Evolutionary conservation across 2,888 invertebrate species (phyloP).

Genomic region (Laothoe populi): DNA sequence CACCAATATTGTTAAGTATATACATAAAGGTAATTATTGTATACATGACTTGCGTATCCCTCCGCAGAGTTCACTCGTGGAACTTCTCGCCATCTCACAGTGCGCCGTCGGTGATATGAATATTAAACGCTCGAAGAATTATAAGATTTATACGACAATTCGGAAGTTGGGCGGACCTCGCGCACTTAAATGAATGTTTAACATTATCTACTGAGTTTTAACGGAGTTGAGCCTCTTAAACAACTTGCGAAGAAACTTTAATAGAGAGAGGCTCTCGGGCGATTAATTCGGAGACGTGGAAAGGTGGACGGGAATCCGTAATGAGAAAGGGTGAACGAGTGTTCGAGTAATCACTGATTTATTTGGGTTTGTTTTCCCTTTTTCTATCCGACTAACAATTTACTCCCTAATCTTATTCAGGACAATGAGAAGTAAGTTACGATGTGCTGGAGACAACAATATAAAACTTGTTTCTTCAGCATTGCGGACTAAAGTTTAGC

Average conservation of each 20-base stretch:
- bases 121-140: slow-evolving; percentile 83
- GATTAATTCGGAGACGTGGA: slow-evolving; percentile 80
- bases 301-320: slow-evolving; percentile 79
- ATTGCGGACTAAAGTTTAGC: no score
- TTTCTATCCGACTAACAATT: neutral
- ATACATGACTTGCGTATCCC: slow-evolving; percentile 8
- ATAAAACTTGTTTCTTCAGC: no score
- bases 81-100: slow-evolving; percentile 45
- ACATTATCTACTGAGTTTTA: slow-evolving; percentile 82
- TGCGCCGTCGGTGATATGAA: slow-evolving; percentile 74
- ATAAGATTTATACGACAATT: slow-evolving; percentile 81
- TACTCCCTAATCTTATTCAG: neutral
- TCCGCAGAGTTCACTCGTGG: slow-evolving; percentile 21
- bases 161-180: slow-evolving; percentile 67
- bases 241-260: slow-evolving; percentile 81
- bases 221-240: slow-evolving; percentile 78
- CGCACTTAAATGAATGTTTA: slow-evolving; percentile 84
- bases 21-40: neutral
- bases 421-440: neutral
- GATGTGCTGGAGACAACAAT: neutral
- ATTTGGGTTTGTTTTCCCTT: slow-evolving; percentile 27
- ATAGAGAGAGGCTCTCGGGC: slow-evolving; percentile 80
- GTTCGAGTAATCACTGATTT: slow-evolving; percentile 12
- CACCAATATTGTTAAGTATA: no score
- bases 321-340: slow-evolving; percentile 69